Percentiles rank a stretch among this genome's conserved stretches.
phyloP scores from a whole-genome alignment of 2,888 invertebrate species.

The Diploptera punctata region DNA sequence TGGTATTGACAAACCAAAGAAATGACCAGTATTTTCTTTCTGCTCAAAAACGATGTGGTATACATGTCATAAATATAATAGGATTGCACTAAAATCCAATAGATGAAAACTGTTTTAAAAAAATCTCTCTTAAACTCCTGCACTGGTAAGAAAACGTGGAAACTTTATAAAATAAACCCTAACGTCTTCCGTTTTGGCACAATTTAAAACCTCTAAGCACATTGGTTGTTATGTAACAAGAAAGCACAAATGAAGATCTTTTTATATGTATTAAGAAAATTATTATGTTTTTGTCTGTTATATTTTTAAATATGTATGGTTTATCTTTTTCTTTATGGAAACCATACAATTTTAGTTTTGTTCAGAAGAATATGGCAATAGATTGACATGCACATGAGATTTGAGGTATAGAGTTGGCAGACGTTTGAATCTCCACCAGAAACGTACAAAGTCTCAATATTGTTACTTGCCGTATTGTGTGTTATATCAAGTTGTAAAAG shows the following conservation, averaged over 20 bases:
- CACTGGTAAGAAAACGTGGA: slow-evolving; percentile 13
- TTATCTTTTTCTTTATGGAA: slow-evolving; percentile 13
- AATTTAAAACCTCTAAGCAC: slow-evolving; percentile 40
- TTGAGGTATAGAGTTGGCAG: slow-evolving; percentile 24
- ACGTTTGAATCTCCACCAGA: slow-evolving; percentile 38
- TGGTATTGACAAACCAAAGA: slow-evolving; percentile 40
- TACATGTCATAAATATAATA: slow-evolving; percentile 7
- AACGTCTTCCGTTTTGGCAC: slow-evolving; percentile 43
- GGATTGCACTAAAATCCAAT: slow-evolving; percentile 11
- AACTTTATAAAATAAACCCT: slow-evolving; percentile 29
- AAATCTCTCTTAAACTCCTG: slow-evolving; percentile 26
- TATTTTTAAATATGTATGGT: slow-evolving; percentile 28
- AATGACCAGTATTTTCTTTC: slow-evolving; percentile 40
- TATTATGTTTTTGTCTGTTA: slow-evolving; percentile 32
- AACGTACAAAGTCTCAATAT: slow-evolving; percentile 42
- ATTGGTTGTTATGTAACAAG: slow-evolving; percentile 39
- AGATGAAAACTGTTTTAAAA: slow-evolving; percentile 27
- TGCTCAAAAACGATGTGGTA: slow-evolving; percentile 37
- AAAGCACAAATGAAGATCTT: slow-evolving; percentile 39
- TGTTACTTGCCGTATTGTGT: slow-evolving; percentile 44
- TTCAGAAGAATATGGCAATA: slow-evolving; percentile 31
- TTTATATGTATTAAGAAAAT: slow-evolving; percentile 40
- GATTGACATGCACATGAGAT: slow-evolving; percentile 29
- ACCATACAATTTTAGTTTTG: slow-evolving; percentile 26
- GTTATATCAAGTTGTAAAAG: slow-evolving; percentile 43